Evolutionary conservation across 1,140 invertebrate genomes (phyloP).

Genomic region (Cydia splendana): DNA sequence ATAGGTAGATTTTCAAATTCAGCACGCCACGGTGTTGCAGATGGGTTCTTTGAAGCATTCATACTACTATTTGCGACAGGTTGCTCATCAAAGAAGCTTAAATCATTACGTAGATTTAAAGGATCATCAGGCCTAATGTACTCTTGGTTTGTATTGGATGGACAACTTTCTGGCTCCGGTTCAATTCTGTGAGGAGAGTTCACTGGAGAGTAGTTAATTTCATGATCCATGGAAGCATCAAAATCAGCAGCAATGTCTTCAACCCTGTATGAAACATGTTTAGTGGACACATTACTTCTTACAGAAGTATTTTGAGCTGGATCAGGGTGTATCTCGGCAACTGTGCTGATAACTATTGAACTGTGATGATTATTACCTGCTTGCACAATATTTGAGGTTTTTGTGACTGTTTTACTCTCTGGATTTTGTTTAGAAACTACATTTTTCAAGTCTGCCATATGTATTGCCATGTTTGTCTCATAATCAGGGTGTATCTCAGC

Average conservation of each 20-base stretch:
- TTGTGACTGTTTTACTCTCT: no score
- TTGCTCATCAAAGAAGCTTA: constrained; percentile 71
- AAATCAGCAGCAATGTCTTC: constrained; percentile 68
- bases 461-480: no score
- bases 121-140: constrained; percentile 50
- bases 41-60: constrained; percentile 60
- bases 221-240: constrained; percentile 48
- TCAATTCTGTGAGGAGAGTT: constrained; percentile 50
- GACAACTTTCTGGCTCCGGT: constrained; percentile 18
- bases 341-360: constrained; percentile 30
- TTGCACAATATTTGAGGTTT: constrained; percentile 33
- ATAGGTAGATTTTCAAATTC: constrained; percentile 71
- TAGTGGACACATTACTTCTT: constrained; percentile 21
- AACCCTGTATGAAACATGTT: constrained; percentile 57
- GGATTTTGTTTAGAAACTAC: no score
- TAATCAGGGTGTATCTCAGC: no score
- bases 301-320: constrained; percentile 10
- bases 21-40: constrained; percentile 69
- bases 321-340: constrained; percentile 32
- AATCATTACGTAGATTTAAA: constrained; percentile 60
- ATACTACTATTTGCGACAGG: constrained; percentile 71
- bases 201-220: constrained; percentile 68
- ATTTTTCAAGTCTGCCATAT: no score
- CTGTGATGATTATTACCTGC: constrained; percentile 23
- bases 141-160: constrained; percentile 28